Evolutionary conservation across 1,140 invertebrate species (phyloP).

Genomic region (Drosophila auraria): DNA sequence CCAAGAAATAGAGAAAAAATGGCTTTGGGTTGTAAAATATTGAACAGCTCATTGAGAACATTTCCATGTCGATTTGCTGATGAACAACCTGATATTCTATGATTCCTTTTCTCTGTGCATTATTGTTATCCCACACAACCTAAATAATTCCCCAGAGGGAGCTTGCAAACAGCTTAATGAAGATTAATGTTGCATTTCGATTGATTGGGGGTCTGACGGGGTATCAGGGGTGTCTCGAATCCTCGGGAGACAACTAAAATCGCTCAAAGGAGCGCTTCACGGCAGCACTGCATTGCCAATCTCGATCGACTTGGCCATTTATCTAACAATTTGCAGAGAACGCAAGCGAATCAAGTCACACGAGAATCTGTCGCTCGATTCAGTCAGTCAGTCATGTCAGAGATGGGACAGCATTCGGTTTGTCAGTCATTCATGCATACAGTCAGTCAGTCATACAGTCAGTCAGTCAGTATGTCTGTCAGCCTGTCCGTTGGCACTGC

Average conservation of each 20-base stretch:
- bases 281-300: conserved; percentile 47
- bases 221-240: conserved; percentile 8
- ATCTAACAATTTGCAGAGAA: conserved; percentile 64
- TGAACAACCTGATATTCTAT: background rate
- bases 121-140: conserved; percentile 6
- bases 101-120: conserved; percentile 3
- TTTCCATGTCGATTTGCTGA: background rate
- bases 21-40: no score
- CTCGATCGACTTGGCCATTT: conserved; percentile 65
- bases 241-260: conserved; percentile 35
- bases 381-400: conserved; percentile 31
- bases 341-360: conserved; percentile 36
- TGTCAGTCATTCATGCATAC: conserved; percentile 28
- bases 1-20: no score
- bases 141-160: conserved; percentile 24
- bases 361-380: conserved; percentile 29
- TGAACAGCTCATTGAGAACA: no score
- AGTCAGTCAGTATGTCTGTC: conserved; percentile 19
- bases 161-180: conserved; percentile 66
- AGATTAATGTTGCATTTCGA: conserved; percentile 67
- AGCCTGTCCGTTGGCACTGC: conserved; percentile 31
- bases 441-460: conserved; percentile 31
- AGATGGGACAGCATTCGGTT: conserved; percentile 37
- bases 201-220: conserved; percentile 15
- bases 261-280: conserved; percentile 26